phyloP scores from a whole-genome alignment of 2,113 vertebrate genomes.

The Carassius auratus region DNA sequence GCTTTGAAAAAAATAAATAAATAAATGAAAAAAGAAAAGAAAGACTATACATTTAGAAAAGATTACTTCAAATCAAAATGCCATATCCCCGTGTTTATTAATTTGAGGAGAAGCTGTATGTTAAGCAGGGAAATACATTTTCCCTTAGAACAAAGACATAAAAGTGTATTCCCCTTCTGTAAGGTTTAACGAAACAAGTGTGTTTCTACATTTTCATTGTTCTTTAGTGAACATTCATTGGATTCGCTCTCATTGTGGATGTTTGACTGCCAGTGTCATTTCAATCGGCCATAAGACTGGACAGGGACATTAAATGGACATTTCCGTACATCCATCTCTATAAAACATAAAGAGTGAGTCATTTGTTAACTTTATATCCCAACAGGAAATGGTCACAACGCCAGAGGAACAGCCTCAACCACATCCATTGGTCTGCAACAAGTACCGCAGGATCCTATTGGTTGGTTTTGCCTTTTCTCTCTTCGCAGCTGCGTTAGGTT shows the following conservation, averaged over 20 bases:
- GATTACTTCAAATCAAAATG: neutral
- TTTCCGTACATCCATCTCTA: neutral
- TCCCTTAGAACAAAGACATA: neutral
- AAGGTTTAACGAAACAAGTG: neutral
- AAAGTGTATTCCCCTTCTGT: neutral
- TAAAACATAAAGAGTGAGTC: neutral
- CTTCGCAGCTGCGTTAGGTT: constrained; percentile 57
- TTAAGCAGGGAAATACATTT: neutral
- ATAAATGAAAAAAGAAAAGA: too few relatives aligned
- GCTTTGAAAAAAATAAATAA: too few relatives aligned
- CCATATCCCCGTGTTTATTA: neutral
- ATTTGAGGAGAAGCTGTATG: neutral
- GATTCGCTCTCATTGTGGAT: neutral
- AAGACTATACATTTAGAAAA: too few relatives aligned
- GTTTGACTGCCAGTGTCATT: neutral
- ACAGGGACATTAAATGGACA: neutral
- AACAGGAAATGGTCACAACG: constrained; percentile 38
- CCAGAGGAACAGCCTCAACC: constrained; percentile 44
- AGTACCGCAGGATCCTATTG: constrained; percentile 53
- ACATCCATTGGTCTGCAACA: constrained; percentile 54
- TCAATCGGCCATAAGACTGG: neutral
- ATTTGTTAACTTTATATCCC: constrained; percentile 14
- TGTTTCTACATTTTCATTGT: neutral
- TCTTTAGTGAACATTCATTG: neutral
- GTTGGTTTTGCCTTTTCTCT: constrained; percentile 56